Evolutionary conservation across 2,888 invertebrate genomes (phyloP).

Genomic region (Cantharis lateralis): DNA sequence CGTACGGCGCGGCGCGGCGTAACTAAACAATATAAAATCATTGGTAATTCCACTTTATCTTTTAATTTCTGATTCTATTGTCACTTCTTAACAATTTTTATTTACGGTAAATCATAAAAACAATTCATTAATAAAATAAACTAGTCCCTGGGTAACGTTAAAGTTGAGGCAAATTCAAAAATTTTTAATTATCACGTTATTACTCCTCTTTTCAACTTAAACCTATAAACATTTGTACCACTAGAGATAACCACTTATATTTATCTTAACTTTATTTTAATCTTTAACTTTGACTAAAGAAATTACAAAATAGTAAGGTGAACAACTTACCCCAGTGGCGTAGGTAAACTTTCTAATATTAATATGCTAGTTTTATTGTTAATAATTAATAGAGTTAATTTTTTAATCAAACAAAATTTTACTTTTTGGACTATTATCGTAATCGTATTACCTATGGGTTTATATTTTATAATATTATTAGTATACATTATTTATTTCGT

Average conservation of each 20-base stretch:
- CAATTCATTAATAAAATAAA: not conserved
- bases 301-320: not conserved
- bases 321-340: not conserved
- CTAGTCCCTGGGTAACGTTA: not conserved
- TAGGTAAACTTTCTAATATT: not conserved
- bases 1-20: conserved; percentile 21
- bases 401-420: too few species aligned
- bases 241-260: too few species aligned
- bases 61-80: conserved; percentile 1
- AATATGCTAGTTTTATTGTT: too few species aligned
- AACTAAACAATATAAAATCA: conserved; percentile 13
- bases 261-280: too few species aligned
- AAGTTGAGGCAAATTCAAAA: not conserved
- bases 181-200: not conserved
- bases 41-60: conserved; percentile 14
- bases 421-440: too few species aligned
- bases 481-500: too few species aligned
- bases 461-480: too few species aligned
- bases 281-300: not conserved
- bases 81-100: not conserved
- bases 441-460: too few species aligned
- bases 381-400: too few species aligned
- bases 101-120: not conserved
- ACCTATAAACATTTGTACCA: not conserved
- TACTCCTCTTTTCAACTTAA: not conserved